A percentile compares a stretch with the other conserved stretches of the same genome.
Conservation (phyloP, 2,888 invertebrate species). For the Blera fallax region DNA sequence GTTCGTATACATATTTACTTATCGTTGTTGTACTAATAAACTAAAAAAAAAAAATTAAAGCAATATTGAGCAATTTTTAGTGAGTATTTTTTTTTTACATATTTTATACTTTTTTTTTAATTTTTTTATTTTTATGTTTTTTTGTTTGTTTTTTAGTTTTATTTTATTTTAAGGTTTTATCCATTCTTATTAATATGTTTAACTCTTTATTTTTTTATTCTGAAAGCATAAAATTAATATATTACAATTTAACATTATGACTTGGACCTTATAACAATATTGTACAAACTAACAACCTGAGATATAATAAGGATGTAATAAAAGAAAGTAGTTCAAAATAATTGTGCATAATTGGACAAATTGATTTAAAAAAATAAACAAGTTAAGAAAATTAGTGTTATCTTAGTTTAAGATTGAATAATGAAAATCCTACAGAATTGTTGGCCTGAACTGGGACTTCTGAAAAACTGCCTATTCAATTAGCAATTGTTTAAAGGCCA, state of each 20-base stretch:
- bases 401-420: too few species aligned
- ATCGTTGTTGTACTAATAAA: slow-evolving; percentile 41
- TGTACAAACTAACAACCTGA: slow-evolving; percentile 66
- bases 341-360: slow-evolving; percentile 46
- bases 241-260: slow-evolving; percentile 48
- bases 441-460: too few species aligned
- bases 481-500: too few species aligned
- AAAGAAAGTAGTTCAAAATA: slow-evolving; percentile 22
- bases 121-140: slow-evolving; percentile 41
- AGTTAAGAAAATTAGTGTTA: not conserved
- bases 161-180: slow-evolving; percentile 50
- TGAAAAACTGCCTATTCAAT: too few species aligned
- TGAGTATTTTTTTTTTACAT: slow-evolving; percentile 57
- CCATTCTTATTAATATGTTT: slow-evolving; percentile 61
- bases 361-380: not conserved
- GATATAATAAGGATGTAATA: slow-evolving; percentile 49
- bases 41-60: slow-evolving; percentile 38
- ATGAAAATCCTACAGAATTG: too few species aligned
- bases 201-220: slow-evolving; percentile 63
- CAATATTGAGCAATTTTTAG: slow-evolving; percentile 62
- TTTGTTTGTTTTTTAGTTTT: slow-evolving; percentile 36
- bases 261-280: slow-evolving; percentile 55
- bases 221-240: slow-evolving; percentile 68
- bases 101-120: slow-evolving; percentile 59
- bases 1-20: slow-evolving; percentile 50